Evolutionary conservation across 1,140 invertebrate genomes (phyloP).

Genomic region (Cardiocondyla obscurior): DNA sequence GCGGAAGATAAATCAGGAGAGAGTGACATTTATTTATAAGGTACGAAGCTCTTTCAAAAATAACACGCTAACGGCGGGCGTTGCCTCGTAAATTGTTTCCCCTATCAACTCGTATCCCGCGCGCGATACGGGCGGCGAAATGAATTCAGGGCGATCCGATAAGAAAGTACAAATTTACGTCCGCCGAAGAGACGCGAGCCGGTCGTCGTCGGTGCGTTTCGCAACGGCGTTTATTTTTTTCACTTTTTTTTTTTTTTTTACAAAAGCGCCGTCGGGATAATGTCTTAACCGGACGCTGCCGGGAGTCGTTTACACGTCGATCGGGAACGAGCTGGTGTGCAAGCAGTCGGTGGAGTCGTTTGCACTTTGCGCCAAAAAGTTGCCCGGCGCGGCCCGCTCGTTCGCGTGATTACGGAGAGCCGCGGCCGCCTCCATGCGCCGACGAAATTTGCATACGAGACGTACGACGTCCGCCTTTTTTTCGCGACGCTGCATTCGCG

Average conservation of each 20-base stretch:
- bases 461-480: slow-evolving; percentile 9
- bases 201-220: slow-evolving; percentile 47
- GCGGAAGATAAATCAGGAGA: not conserved
- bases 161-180: slow-evolving; percentile 54
- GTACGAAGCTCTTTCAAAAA: slow-evolving; percentile 11
- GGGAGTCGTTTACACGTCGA: slow-evolving; percentile 65
- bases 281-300: slow-evolving; percentile 67
- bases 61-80: slow-evolving; percentile 9
- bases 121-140: slow-evolving; percentile 47
- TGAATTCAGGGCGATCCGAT: slow-evolving; percentile 55
- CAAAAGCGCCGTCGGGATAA: slow-evolving; percentile 67
- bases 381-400: slow-evolving; percentile 24
- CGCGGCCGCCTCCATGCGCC: slow-evolving; percentile 25
- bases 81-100: slow-evolving; percentile 34
- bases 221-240: slow-evolving; percentile 58
- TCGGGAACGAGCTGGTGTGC: slow-evolving; percentile 67
- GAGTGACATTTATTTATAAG: slow-evolving; percentile 28
- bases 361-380: slow-evolving; percentile 68
- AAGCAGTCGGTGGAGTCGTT: slow-evolving; percentile 65
- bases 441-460: slow-evolving; percentile 62
- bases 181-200: slow-evolving; percentile 37
- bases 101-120: slow-evolving; percentile 14
- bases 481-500: not conserved
- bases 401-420: slow-evolving; percentile 41
- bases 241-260: no score